A percentile compares a stretch with the other conserved stretches of the same genome.
phyloP scores from a whole-genome alignment of 2,888 invertebrate genomes.

The Spatulosminthurus flaviceps region DNA sequence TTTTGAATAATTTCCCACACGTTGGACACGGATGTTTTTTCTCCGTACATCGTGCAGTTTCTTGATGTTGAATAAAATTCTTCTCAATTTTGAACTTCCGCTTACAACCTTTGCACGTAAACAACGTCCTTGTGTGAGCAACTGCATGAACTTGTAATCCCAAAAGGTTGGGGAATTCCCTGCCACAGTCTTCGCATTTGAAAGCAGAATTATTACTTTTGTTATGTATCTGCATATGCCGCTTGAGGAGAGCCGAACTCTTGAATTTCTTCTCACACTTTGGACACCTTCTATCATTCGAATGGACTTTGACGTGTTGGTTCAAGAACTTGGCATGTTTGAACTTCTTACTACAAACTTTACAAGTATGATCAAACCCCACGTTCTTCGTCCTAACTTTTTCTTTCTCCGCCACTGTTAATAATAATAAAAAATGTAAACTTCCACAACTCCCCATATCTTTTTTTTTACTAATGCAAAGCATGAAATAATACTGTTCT shows the following conservation, averaged over 20 bases:
- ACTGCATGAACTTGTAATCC: conserved; percentile 36
- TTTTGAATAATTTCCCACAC: conserved; percentile 46
- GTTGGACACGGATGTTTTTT: conserved; percentile 43
- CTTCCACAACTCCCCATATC: no score
- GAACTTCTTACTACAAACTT: conserved; percentile 23
- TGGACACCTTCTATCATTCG: conserved; percentile 21
- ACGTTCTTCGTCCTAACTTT: no score
- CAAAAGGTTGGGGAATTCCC: conserved; percentile 40
- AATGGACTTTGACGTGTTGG: conserved; percentile 30
- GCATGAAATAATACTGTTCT: no score
- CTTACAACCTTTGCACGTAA: conserved; percentile 36
- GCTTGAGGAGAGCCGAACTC: conserved; percentile 18
- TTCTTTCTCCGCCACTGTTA: no score
- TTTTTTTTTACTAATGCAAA: no score
- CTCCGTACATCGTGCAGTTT: conserved; percentile 40
- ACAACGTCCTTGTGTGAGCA: conserved; percentile 21
- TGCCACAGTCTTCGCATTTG: conserved; percentile 36
- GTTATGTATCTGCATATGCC: conserved; percentile 32
- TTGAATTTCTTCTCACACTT: conserved; percentile 37
- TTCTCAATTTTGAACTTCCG: conserved; percentile 43
- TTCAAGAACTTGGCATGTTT: background rate
- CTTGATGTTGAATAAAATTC: conserved; percentile 35
- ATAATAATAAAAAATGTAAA: no score
- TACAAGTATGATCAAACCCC: background rate
- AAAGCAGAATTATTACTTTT: conserved; percentile 17